Base-by-base conservation (phyloP, 2,888 invertebrate genomes). In the Tiphia femorata region DNA sequence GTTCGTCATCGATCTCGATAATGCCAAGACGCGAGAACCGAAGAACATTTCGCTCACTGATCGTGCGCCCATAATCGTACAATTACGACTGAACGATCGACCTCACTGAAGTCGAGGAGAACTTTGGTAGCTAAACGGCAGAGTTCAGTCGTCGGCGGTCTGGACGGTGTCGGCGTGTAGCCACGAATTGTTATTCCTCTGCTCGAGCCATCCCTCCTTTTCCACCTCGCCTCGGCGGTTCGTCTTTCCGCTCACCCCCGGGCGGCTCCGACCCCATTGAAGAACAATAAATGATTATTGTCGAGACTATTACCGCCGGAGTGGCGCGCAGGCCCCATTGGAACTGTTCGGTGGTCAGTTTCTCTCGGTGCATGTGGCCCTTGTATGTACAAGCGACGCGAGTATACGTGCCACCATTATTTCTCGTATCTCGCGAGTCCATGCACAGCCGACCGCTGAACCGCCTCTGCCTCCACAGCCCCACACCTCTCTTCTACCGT, bases 381-480 rank as follows among this genome's bases (percentile, higher is more conserved):
- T 67, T 57, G 64, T 69, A 61, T 64, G 72, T 69, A 67, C 64
- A 62, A 69, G 62, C 62, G 55, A 49, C 62, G 62, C 60, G 62
- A 58, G 57, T 73, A 73, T 72, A 70, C 65, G 76, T 67, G 62
- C 71, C 27, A 61, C 78, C 76, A 78, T 78, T 78, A 78, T 78
- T 78, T 78, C 78, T 78, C 78, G 69, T 78, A 77, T 78, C 78
- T 78, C 77, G 76, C 72, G 77, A 73, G 70, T 63, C 75, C 78
- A 78, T 70, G 76, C 78, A 67, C 67, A 59, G 58, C 65, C 60
- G 54, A 55, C 50, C 61, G 51, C 41, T 51, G 53, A 21, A 47
- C 35, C 43, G 30, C 49, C 44, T 43, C 46, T 47, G 47, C 38
- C 19, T 40, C 40, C 52, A 10, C 55, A 3, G 23, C 21, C 19